phyloP scores from a whole-genome alignment of 2,113 vertebrate genomes.

The Pelobates fuscus region DNA sequence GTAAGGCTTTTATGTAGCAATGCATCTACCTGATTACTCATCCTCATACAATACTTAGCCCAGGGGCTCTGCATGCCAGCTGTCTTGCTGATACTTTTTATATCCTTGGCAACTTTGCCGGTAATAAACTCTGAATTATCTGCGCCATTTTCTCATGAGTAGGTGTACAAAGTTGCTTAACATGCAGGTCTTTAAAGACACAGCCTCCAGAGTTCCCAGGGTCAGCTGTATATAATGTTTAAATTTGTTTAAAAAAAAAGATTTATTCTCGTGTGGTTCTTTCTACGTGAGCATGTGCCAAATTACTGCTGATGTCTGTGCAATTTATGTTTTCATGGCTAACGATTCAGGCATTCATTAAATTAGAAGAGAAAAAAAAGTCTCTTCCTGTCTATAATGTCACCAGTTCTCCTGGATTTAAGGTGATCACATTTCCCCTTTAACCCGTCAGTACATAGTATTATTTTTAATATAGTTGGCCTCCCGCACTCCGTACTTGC shows the following conservation, averaged over 20 bases:
- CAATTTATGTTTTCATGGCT: background rate
- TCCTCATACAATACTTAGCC: conserved; percentile 1
- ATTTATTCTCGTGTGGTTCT: background rate
- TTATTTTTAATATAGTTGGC: too few relatives aligned
- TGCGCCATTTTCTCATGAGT: background rate
- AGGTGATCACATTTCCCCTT: too few relatives aligned
- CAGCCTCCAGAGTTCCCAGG: background rate
- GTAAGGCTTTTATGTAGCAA: background rate
- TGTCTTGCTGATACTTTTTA: conserved; percentile 1
- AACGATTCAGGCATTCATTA: too few relatives aligned
- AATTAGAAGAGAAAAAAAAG: too few relatives aligned
- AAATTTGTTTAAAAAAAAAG: background rate
- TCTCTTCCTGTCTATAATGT: too few relatives aligned
- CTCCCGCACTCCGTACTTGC: too few relatives aligned
- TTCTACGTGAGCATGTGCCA: background rate
- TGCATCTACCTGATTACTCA: conserved; percentile 2
- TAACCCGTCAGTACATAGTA: too few relatives aligned
- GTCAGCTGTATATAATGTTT: background rate
- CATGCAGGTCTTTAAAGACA: background rate
- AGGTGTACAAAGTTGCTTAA: background rate
- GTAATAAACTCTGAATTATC: background rate
- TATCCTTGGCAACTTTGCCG: background rate
- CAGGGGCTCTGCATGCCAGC: conserved; percentile 5
- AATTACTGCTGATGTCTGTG: background rate
- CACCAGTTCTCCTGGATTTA: too few relatives aligned